Percentiles rank a stretch among this genome's conserved stretches.
Evolutionary conservation across 2,797 vertebrate species (phyloP).

Genomic region (Caiman crocodilus): DNA sequence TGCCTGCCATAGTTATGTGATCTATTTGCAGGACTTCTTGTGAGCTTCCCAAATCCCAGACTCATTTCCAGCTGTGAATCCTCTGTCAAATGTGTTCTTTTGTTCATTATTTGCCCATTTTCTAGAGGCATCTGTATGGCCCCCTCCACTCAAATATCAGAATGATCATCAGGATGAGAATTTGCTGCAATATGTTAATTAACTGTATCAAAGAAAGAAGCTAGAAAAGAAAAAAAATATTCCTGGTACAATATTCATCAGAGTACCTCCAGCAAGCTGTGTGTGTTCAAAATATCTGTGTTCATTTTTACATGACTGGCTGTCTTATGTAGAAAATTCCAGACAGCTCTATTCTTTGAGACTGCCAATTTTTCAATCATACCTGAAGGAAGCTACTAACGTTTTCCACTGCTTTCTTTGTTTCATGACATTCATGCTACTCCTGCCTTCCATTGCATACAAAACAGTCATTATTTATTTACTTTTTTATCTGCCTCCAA

Average conservation of each 20-base stretch:
- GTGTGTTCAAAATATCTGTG: neutral
- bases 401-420: neutral
- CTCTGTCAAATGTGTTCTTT: neutral
- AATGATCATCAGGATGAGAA: neutral
- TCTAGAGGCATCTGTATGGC: neutral
- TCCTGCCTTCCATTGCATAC: neutral
- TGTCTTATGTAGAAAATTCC: neutral
- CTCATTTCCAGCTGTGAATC: conserved; percentile 17
- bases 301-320: neutral
- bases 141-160: neutral
- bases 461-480: neutral
- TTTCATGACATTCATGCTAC: neutral
- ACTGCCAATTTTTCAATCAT: neutral
- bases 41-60: neutral
- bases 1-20: neutral
- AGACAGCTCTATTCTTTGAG: neutral
- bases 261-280: neutral
- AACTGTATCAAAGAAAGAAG: neutral
- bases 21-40: conserved; percentile 8
- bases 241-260: neutral
- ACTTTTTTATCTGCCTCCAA: no score
- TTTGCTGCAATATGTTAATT: neutral
- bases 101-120: neutral
- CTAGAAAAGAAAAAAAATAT: neutral
- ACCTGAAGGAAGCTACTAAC: neutral